Conservation (phyloP, 2,797 vertebrate species). For the Lagodon rhomboides region DNA sequence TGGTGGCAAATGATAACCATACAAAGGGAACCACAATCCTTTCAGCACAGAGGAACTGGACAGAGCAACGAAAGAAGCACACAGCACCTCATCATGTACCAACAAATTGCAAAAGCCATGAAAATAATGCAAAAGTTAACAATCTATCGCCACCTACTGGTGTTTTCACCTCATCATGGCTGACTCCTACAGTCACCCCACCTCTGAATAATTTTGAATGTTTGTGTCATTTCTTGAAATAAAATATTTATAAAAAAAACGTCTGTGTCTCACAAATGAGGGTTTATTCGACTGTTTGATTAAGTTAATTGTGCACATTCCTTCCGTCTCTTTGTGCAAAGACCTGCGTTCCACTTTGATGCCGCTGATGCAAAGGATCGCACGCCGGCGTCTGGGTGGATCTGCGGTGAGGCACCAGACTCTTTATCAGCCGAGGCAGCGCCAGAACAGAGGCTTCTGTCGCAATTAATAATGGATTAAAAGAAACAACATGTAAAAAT, state of each 20-base stretch:
- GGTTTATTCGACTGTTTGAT: constrained; percentile 21
- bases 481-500: constrained; percentile 48
- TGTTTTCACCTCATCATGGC: constrained; percentile 1
- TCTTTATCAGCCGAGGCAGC: constrained; percentile 43
- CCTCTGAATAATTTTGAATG: constrained; percentile 40
- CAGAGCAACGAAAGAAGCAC: constrained; percentile 17
- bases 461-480: constrained; percentile 70
- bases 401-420: constrained; percentile 29
- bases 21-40: not conserved
- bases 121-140: constrained; percentile 6
- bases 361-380: constrained; percentile 6
- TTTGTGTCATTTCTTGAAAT: constrained; percentile 76
- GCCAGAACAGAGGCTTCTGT: constrained; percentile 44
- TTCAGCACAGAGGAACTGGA: constrained; percentile 23
- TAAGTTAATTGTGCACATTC: constrained; percentile 4
- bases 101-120: not conserved
- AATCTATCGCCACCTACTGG: constrained; percentile 27
- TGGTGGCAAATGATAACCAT: constrained; percentile 24
- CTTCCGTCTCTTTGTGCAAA: constrained; percentile 2
- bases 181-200: constrained; percentile 7
- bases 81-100: not conserved
- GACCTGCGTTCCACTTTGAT: constrained; percentile 21
- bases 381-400: constrained; percentile 23
- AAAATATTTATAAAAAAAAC: constrained; percentile 81
- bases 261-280: constrained; percentile 28